These are phyloP conservation scores for Selenia dentaria DNA, from an alignment of 2,888 invertebrate species.

Conservation along the genomic window DNA sequence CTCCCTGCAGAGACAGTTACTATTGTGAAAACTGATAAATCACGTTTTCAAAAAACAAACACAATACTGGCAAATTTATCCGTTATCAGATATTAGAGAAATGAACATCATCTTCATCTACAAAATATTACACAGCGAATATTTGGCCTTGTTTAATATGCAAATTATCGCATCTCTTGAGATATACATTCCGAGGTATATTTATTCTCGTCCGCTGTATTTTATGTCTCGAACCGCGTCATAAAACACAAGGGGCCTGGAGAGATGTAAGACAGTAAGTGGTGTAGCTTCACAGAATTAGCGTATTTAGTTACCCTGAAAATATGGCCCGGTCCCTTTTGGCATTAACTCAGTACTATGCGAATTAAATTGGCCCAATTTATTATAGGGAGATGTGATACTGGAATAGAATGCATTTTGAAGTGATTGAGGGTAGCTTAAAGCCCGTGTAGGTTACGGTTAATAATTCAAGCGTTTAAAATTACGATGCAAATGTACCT, in stretches of 20 bases:
- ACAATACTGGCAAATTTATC: no score
- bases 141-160: background rate
- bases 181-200: background rate
- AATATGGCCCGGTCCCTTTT: slow-evolving; percentile 34
- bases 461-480: no score
- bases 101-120: no score
- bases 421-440: background rate
- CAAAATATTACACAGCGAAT: no score
- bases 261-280: slow-evolving; percentile 31
- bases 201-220: slow-evolving; percentile 9
- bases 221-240: slow-evolving; percentile 13
- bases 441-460: background rate
- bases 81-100: no score
- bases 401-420: background rate
- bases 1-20: no score
- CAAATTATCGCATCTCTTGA: background rate
- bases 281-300: slow-evolving; percentile 41
- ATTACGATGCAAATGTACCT: no score
- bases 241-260: slow-evolving; percentile 21
- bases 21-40: no score
- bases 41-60: no score
- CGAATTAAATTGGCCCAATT: slow-evolving; percentile 30
- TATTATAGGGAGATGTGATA: slow-evolving; percentile 13
- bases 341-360: slow-evolving; percentile 22
- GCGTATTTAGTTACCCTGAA: slow-evolving; percentile 39